Percentiles rank a stretch among this genome's conserved stretches.
Conservation (phyloP, 2,113 vertebrate genomes). For the Ceuthmochares aereus region DNA sequence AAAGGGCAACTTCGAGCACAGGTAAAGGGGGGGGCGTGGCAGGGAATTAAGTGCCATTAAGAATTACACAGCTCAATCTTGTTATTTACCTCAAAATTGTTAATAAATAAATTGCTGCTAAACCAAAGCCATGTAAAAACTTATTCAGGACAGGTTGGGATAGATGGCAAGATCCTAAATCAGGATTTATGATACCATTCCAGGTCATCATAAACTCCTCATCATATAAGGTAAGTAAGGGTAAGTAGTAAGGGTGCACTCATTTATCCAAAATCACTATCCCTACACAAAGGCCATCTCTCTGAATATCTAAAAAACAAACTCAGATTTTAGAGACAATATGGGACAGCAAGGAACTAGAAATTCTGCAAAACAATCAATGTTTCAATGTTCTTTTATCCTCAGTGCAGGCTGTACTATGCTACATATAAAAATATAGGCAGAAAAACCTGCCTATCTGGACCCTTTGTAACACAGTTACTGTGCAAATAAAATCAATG, state of each 20-base stretch:
- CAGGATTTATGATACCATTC: not conserved
- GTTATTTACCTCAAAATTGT: too few species aligned
- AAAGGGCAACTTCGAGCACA: too few species aligned
- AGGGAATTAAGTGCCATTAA: too few species aligned
- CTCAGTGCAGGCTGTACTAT: not conserved
- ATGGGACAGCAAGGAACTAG: not conserved
- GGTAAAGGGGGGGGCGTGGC: too few species aligned
- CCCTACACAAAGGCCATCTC: not conserved
- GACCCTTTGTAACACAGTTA: not conserved
- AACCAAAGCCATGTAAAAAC: too few species aligned
- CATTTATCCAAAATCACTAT: not conserved
- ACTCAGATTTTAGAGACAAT: not conserved
- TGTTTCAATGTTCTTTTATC: not conserved
- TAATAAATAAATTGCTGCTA: too few species aligned
- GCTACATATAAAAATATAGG: not conserved
- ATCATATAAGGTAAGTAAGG: not conserved
- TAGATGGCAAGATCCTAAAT: too few species aligned
- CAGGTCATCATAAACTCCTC: not conserved
- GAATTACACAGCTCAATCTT: too few species aligned
- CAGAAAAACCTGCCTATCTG: not conserved
- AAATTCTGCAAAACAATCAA: not conserved
- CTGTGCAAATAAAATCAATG: not conserved
- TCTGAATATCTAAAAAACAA: not conserved
- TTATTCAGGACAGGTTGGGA: too few species aligned
- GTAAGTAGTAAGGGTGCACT: rapidly evolving